Conservation (phyloP, 2,888 invertebrate species). For the Lepidochrysops patricia region DNA sequence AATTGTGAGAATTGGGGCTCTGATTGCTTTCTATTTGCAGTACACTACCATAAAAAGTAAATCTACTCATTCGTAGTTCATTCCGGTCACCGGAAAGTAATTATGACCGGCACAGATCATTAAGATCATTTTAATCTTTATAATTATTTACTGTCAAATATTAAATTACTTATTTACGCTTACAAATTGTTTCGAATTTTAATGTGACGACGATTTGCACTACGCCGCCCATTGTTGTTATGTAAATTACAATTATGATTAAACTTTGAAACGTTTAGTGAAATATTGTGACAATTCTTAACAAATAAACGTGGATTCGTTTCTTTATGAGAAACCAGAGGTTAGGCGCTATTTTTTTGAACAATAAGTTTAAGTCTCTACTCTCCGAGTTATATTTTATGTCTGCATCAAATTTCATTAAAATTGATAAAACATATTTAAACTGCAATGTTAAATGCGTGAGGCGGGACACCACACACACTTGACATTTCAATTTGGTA, state of each 20-base stretch:
- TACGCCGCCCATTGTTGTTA: neutral
- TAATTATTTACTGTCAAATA: conserved; percentile 6
- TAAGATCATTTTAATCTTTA: neutral
- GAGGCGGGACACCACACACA: too few species aligned
- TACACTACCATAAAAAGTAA: neutral
- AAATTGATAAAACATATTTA: too few species aligned
- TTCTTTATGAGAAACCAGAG: neutral
- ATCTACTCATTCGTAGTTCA: neutral
- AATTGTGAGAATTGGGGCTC: too few species aligned
- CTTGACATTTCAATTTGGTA: too few species aligned
- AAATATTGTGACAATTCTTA: neutral
- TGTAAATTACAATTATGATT: conserved; percentile 1
- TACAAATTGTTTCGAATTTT: neutral
- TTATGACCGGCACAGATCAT: neutral
- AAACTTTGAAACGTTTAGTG: neutral
- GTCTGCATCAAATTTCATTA: too few species aligned
- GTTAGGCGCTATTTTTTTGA: neutral
- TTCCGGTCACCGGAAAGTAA: neutral
- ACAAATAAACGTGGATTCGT: neutral
- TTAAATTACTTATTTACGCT: neutral
- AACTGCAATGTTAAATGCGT: too few species aligned
- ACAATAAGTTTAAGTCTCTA: too few species aligned
- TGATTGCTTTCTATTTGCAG: neutral
- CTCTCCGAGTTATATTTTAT: too few species aligned
- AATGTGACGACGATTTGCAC: neutral